Evolutionary conservation across 2,888 invertebrate genomes (phyloP), one percentile per base, ranked within the genome.

Genomic region (Ornithoptera alexandrae): DNA sequence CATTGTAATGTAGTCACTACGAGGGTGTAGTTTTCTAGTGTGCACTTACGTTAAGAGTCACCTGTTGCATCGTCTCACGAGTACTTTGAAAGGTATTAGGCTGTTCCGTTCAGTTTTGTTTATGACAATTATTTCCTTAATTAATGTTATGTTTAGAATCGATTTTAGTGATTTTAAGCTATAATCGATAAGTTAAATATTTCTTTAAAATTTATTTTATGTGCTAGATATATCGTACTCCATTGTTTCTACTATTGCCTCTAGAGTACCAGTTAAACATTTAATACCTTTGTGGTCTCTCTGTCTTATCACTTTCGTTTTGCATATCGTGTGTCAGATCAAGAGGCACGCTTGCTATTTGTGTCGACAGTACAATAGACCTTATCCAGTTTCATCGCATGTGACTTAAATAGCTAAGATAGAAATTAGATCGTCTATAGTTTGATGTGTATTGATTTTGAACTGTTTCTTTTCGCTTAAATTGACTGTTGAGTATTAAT

Each of bases 291-390:
- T 46, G 39, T n/a, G n/a, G 10, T 30, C 24, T 30, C 24, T 64
- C 20, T 46, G 22, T 63, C 63, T 63, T 63, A 63, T 59, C 62
- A 67, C 70, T 57, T 60, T 62, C 60, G 67, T 59, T 56, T 69
- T 50, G 30, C 50, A 62, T 70, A 67, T 63, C 53, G 66, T n/a
- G 50, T 18, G n/a, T 67, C 56, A 59, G 67, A 70, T 60, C 50
- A 17, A 67, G 42, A 63, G 36, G 39, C 62, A 24, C 50, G 62
- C 20, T 36, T 50, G 30, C 58, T 62, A 50, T 62, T 58, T 70
- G 39, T 59, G 65, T 62, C 65, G 58, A 50, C 36, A 15, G 15
- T 61, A 65, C 56, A 69, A 56, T 65, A 24, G 62, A 30, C 17
- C 17, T 22, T 61, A 69, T 69, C 65, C 24, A 50, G 46, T 66